Percentiles rank a stretch among this genome's conserved stretches.
Conservation (phyloP, 2,888 invertebrate species). For the Drosophila buzzatii region DNA sequence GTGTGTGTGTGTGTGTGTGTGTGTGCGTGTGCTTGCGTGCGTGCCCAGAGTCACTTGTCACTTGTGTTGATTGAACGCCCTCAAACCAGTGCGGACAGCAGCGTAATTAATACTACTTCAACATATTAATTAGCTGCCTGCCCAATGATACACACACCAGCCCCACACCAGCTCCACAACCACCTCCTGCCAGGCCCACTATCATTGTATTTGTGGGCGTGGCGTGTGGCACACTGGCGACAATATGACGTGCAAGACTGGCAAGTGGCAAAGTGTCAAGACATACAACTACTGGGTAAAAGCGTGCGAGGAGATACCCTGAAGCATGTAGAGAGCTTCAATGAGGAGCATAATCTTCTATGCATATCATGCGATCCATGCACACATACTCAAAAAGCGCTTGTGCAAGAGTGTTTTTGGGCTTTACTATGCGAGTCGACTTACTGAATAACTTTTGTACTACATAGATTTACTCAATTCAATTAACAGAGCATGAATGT, state of each 20-base stretch:
- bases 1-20: neutral
- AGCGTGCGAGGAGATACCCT: neutral
- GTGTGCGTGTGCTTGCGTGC: neutral
- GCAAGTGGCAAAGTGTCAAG: neutral
- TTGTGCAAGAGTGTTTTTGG: too few species aligned
- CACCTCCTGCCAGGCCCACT: neutral
- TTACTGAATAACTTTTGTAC: too few species aligned
- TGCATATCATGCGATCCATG: too few species aligned
- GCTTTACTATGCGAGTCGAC: too few species aligned
- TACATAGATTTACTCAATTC: too few species aligned
- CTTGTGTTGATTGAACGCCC: constrained; percentile 38
- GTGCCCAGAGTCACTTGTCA: constrained; percentile 19
- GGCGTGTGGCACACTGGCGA: constrained; percentile 1
- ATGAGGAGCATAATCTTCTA: too few species aligned
- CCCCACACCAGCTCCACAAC: neutral
- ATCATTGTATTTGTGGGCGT: neutral
- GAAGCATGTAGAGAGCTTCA: too few species aligned
- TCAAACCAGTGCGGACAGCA: constrained; percentile 19
- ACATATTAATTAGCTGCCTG: constrained; percentile 22
- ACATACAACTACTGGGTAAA: too few species aligned
- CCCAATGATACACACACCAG: neutral
- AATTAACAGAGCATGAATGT: too few species aligned
- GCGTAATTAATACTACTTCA: constrained; percentile 34
- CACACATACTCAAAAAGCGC: too few species aligned
- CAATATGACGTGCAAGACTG: constrained; percentile 7